These are phyloP conservation scores for Silurus meridionalis DNA, from an alignment of 2,113 vertebrate species.

Conservation along the genomic window DNA sequence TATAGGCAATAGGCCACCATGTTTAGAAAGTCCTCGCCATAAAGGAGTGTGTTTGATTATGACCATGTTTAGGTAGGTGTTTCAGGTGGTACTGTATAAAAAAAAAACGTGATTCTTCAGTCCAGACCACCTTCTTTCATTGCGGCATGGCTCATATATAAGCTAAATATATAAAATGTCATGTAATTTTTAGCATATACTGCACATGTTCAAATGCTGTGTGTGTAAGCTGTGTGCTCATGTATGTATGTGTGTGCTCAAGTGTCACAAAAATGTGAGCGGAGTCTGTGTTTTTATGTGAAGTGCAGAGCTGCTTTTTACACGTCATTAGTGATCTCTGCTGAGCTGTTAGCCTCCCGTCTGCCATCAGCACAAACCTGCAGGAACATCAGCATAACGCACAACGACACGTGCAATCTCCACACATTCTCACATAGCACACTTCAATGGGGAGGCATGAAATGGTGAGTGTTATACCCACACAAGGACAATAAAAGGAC, in stretches of 20 bases:
- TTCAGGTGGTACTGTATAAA: too few relatives aligned
- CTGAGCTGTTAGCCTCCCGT: constrained; percentile 63
- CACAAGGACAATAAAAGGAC: constrained; percentile 24
- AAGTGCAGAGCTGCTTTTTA: constrained; percentile 59
- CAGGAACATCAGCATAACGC: constrained; percentile 65
- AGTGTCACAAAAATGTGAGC: constrained; percentile 2
- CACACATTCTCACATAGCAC: not conserved
- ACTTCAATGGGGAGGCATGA: constrained; percentile 6
- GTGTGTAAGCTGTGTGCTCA: not conserved
- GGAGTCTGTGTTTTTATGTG: constrained; percentile 17
- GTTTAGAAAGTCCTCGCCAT: too few relatives aligned
- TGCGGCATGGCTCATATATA: too few relatives aligned
- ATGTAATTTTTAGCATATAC: not conserved
- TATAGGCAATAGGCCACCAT: too few relatives aligned
- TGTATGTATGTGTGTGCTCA: not conserved
- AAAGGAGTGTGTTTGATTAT: too few relatives aligned
- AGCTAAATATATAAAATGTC: not conserved
- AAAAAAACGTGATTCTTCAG: too few relatives aligned
- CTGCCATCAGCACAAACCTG: constrained; percentile 65
- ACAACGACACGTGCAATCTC: constrained; percentile 36
- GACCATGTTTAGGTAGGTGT: too few relatives aligned
- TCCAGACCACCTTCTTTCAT: too few relatives aligned
- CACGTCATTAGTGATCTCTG: constrained; percentile 68
- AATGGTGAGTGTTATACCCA: not conserved
- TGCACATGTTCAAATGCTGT: not conserved